Percentiles rank a stretch among this genome's conserved stretches.
phyloP scores from a whole-genome alignment of 1,140 invertebrate genomes.

The Lysiphlebus fabarum region DNA sequence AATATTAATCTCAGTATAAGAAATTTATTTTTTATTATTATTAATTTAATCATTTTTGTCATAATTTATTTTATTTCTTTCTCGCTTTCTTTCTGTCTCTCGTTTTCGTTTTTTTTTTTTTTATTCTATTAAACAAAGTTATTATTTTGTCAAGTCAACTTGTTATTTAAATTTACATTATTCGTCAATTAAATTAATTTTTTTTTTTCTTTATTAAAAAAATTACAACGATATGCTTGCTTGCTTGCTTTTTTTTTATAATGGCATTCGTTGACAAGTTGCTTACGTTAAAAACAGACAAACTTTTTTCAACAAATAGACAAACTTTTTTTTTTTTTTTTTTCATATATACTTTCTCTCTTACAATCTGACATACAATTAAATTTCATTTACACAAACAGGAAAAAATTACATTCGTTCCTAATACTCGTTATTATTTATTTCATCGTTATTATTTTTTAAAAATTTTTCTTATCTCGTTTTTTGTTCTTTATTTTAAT shows the following conservation, averaged over 20 bases:
- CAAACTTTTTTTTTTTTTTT: constrained; percentile 8
- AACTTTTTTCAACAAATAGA: no score
- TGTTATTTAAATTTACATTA: no score
- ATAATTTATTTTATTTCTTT: constrained; percentile 13
- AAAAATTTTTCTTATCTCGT: constrained; percentile 6
- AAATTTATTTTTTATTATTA: constrained; percentile 19
- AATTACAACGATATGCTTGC: no score
- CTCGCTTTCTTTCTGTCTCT: no score
- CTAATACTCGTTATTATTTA: constrained; percentile 20
- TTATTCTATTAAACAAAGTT: no score
- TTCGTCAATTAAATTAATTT: no score
- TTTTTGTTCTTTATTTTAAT: constrained; percentile 1
- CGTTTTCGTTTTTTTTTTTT: no score
- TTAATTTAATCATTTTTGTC: constrained; percentile 5
- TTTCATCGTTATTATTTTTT: constrained; percentile 17
- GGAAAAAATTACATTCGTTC: constrained; percentile 14
- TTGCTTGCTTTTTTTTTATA: no score
- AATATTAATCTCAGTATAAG: constrained; percentile 22
- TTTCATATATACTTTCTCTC: constrained; percentile 1
- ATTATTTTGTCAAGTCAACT: neutral
- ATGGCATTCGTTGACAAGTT: no score
- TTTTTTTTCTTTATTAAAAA: no score
- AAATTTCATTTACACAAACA: neutral
- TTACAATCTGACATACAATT: neutral
- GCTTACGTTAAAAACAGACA: no score